phyloP scores from a whole-genome alignment of 1,140 invertebrate species.

The Oreohelix idahoensis region DNA sequence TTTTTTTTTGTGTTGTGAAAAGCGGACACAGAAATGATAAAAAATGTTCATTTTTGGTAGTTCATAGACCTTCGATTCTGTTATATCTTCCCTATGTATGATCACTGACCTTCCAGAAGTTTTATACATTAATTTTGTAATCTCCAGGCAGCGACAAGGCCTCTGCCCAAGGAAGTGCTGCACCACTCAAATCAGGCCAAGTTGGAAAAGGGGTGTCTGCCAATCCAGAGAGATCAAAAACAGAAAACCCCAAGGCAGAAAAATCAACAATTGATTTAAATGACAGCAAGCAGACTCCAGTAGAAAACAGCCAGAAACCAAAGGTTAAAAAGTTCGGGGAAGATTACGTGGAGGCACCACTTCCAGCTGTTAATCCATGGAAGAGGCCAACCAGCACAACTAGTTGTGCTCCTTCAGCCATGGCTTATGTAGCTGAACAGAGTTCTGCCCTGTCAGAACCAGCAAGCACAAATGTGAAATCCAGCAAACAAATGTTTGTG shows the following conservation, averaged over 20 bases:
- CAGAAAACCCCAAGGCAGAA: background rate
- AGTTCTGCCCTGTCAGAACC: background rate
- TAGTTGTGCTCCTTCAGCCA: no score
- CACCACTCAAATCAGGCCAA: background rate
- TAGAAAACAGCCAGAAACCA: constrained; percentile 9
- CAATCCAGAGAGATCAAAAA: background rate
- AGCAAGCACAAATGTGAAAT: no score
- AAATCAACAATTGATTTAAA: constrained; percentile 10
- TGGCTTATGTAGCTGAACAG: background rate
- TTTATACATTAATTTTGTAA: no score
- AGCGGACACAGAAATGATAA: no score
- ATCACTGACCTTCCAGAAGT: no score
- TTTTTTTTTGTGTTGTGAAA: no score
- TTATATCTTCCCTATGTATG: no score
- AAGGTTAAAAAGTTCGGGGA: constrained; percentile 34
- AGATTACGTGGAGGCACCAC: constrained; percentile 29
- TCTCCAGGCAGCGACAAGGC: background rate
- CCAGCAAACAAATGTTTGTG: no score
- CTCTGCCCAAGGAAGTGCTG: background rate
- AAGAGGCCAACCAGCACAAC: background rate
- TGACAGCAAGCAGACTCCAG: constrained; percentile 7
- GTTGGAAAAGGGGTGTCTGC: background rate
- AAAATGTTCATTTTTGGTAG: no score
- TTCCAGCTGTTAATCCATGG: constrained; percentile 29
- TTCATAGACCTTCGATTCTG: no score